phyloP scores from a whole-genome alignment of 1,140 invertebrate genomes.

The Penaeus japonicus region DNA sequence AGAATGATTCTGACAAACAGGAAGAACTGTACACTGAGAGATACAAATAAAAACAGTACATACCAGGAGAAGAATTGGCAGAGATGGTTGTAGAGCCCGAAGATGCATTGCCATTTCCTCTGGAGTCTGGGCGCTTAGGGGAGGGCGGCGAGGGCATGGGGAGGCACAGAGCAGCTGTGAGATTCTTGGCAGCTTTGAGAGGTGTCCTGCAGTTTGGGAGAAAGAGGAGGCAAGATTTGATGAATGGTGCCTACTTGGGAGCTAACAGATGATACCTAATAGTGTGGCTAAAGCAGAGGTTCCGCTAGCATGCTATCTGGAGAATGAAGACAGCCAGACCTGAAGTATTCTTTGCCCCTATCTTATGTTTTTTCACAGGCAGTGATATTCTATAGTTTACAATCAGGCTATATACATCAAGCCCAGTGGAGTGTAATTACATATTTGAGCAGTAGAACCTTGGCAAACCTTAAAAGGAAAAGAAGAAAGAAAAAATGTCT shows the following conservation, averaged over 20 bases:
- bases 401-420: too few relatives aligned
- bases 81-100: constrained; percentile 79
- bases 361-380: too few relatives aligned
- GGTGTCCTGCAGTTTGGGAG: constrained; percentile 63
- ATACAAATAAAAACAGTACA: constrained; percentile 51
- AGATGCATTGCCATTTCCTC: constrained; percentile 63
- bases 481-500: background rate
- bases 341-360: too few relatives aligned
- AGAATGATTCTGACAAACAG: background rate
- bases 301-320: too few relatives aligned
- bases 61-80: constrained; percentile 76
- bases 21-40: background rate
- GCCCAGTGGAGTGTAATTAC: too few relatives aligned
- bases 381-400: too few relatives aligned
- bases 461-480: background rate
- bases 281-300: too few relatives aligned
- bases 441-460: too few relatives aligned
- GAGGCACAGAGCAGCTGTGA: constrained; percentile 61
- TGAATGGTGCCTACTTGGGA: too few relatives aligned
- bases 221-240: constrained; percentile 21
- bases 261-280: too few relatives aligned
- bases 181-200: constrained; percentile 67
- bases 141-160: constrained; percentile 64
- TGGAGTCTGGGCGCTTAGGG: constrained; percentile 61
- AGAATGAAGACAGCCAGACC: too few relatives aligned